Base-by-base conservation (phyloP, 1,140 invertebrate species). In the Zaprionus lachaisei region DNA sequence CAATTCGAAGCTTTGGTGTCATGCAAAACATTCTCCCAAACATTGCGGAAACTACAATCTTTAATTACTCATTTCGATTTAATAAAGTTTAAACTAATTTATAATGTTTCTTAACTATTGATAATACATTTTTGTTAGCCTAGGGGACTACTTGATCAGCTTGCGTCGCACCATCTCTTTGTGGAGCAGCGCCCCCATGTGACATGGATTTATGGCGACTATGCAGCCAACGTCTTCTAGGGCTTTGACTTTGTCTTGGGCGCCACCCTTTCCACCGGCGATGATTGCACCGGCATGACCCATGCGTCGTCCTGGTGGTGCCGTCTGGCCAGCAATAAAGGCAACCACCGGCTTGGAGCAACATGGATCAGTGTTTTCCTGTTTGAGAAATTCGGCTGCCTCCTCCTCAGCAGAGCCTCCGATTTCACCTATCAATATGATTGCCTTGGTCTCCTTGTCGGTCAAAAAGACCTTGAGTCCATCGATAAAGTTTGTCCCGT, bases 401-500 rank as follows among this genome's bases (percentile, higher is more conserved):
- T 96, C 95, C 94, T 99, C 99, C 94, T 99, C 99, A 38, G 98
- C 98, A 64, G 96, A 95, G 49, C 99, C 99, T 84, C 99, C 99
- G 93, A 99, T 99, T 94, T 99, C 99, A 80, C 99, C 99, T 93
- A 99, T 99, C 80, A 99, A 95, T 82, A 99, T 98, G 77, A 99
- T 99, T 49, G 98, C 98, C 94, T 98, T 96, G 14, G 98, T 99
- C 56, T 97, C 94, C 22, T 97, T 95, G 93, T 99, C 98, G 49
- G 96, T 94, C 2, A 99, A 94, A 92, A 99, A 99, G 17, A 99
- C 96, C 92, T 99, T 98, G 14, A 99, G 93, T 90, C 98, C 99
- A 92, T 99, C 99, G 83, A 99, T 99, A 92, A 99, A 99, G 92
- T 99, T 98, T n/a, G 99, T 99, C 34, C 99, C 99, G 92, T 99